Evolutionary conservation across 2,797 vertebrate genomes (phyloP), one percentile per base, ranked within the genome.

Genomic region (Catostomus latipinnis): DNA sequence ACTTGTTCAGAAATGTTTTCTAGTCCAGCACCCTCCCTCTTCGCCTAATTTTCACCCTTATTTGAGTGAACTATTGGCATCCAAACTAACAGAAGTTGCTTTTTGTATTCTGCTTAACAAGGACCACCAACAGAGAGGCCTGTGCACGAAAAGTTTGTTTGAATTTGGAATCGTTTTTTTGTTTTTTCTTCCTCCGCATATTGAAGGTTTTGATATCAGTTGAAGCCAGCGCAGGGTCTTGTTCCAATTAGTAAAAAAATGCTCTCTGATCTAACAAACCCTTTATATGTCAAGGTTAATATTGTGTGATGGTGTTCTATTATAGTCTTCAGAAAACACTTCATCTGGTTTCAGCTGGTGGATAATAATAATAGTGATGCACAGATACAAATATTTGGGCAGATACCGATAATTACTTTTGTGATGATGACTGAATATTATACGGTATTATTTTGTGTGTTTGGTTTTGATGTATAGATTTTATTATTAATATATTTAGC

Each of bases 121-220:
- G 87, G 92, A 93, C 93, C 93, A 93, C 93, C 93, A 92, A 91
- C 90, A 85, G 89, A 53, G 87, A 76, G 69, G 79, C 82, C 86
- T 86, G 90, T 86, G 83, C 88, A 85, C 88, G 86, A 89, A 91
- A 90, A 83, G 87, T 92, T 93, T 88, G 83, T 92, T 90, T 91
- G 88, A 92, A 85, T 69, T 74, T 89, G 86, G 89, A 86, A 84
- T 16, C 85, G 87, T 89, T 88, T 77, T 80, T 81, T 71, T 83
- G 77, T 78, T 76, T 87, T 84, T 83, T 83, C 82, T 50, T 58
- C 14, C 54, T 14, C 52, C 57, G 14, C 54, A 43, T 57, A 8
- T 46, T 34, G 67, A 46, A 73, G 52, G 49, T 80, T 58, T 81
- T 77, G 74, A 79, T 58, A 75, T 73, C 62, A 68, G 49, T 67